phyloP scores from a whole-genome alignment of 2,797 vertebrate genomes.

The Brachyalestes nurse region DNA sequence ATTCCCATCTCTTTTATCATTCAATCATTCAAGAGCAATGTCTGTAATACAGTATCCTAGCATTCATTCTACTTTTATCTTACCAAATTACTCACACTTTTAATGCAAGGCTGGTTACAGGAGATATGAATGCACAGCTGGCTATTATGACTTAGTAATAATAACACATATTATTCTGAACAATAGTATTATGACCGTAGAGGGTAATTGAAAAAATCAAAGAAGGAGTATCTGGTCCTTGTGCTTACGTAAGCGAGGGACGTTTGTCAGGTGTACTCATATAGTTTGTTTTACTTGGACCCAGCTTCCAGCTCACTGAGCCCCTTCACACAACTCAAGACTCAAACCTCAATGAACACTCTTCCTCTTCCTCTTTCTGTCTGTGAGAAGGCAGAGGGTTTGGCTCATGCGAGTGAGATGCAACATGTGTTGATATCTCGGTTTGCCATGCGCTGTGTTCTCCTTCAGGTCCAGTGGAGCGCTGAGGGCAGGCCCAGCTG shows the following conservation, averaged over 20 bases:
- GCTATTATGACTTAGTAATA: not conserved
- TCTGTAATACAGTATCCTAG: not conserved
- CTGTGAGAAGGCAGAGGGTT: not conserved
- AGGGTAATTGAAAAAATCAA: not conserved
- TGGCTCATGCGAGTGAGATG: constrained; percentile 2
- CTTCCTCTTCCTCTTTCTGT: not conserved
- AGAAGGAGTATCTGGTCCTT: not conserved
- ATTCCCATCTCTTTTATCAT: constrained; percentile 4
- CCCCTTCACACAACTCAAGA: not conserved
- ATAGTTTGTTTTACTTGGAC: constrained; percentile 5
- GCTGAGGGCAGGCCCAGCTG: constrained; percentile 27
- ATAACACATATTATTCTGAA: constrained; percentile 13
- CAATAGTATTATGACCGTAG: not conserved
- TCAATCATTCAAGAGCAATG: constrained; percentile 1
- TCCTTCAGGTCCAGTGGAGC: constrained; percentile 29
- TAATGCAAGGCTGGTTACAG: not conserved
- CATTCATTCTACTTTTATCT: not conserved
- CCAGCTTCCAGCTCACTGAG: constrained; percentile 5
- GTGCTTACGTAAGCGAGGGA: not conserved
- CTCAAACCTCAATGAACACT: constrained; percentile 1
- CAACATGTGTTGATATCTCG: constrained; percentile 41
- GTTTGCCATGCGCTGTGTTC: constrained; percentile 18
- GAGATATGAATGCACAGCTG: not conserved
- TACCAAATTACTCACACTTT: not conserved
- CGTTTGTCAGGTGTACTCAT: constrained; percentile 2